A percentile compares a stretch with the other conserved stretches of the same genome.
These are phyloP conservation scores for Pilophorus perplexus DNA, from an alignment of 2,888 invertebrate genomes.

Conservation along the genomic window DNA sequence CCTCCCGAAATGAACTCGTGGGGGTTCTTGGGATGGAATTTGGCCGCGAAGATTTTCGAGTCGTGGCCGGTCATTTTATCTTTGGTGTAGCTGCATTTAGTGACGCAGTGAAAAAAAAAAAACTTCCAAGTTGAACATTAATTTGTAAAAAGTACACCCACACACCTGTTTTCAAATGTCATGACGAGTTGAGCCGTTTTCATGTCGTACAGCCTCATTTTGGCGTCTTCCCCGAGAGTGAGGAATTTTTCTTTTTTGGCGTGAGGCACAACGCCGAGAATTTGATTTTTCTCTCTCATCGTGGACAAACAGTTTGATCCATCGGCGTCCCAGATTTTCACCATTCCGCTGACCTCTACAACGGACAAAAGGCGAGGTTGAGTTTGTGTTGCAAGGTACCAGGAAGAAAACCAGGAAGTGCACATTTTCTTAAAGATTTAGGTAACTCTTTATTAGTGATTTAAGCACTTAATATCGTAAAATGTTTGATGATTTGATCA, in stretches of 20 bases:
- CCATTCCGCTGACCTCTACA: slow-evolving; percentile 67
- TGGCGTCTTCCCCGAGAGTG: slow-evolving; percentile 64
- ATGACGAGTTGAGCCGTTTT: slow-evolving; percentile 56
- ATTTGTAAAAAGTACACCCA: no score
- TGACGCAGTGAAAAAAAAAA: no score
- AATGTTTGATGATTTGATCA: no score
- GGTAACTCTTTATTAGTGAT: no score
- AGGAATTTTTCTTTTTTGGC: slow-evolving; percentile 59
- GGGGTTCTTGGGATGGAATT: slow-evolving; percentile 59
- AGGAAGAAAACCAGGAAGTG: no score
- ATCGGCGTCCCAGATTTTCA: slow-evolving; percentile 69
- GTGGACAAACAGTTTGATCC: slow-evolving; percentile 64
- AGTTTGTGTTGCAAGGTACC: no score
- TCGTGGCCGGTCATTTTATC: slow-evolving; percentile 60
- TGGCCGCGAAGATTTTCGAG: slow-evolving; percentile 63
- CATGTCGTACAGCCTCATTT: slow-evolving; percentile 66
- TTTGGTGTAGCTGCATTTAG: slow-evolving; percentile 56
- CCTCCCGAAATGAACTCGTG: slow-evolving; percentile 67
- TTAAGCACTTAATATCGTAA: no score
- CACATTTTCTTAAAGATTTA: no score
- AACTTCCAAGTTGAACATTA: no score
- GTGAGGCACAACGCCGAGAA: slow-evolving; percentile 63
- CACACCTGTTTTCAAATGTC: slow-evolving; percentile 42
- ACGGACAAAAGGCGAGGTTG: no score
- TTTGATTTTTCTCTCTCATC: slow-evolving; percentile 65